These are phyloP conservation scores for Daktulosphaira vitifoliae DNA, from an alignment of 1,140 invertebrate genomes.

Conservation along the genomic window DNA sequence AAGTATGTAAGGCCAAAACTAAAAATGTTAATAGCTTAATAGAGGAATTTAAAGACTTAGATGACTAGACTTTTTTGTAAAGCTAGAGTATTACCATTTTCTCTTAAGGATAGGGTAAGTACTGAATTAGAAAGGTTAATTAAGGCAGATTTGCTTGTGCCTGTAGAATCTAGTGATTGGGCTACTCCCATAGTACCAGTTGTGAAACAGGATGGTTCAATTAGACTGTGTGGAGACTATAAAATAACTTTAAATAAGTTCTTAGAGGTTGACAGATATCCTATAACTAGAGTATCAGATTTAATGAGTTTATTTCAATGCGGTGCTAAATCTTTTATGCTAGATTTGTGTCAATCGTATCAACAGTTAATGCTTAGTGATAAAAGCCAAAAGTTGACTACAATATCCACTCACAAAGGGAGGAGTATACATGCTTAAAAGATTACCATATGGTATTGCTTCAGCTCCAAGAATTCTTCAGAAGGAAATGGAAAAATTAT, in stretches of 20 bases:
- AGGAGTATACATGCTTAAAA: slow-evolving; percentile 39
- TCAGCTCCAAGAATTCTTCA: slow-evolving; percentile 39
- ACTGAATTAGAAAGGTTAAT: slow-evolving; percentile 36
- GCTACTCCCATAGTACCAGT: slow-evolving; percentile 47
- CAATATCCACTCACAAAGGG: slow-evolving; percentile 41
- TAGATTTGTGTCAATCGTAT: slow-evolving; percentile 40
- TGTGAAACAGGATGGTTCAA: slow-evolving; percentile 44
- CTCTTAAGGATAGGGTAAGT: slow-evolving; percentile 29
- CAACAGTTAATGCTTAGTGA: slow-evolving; percentile 38
- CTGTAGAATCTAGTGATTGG: slow-evolving; percentile 45
- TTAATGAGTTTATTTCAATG: slow-evolving; percentile 35
- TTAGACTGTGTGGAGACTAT: slow-evolving; percentile 48
- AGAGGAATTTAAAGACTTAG: background rate
- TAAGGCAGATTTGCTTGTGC: slow-evolving; percentile 24
- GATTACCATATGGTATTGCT: slow-evolving; percentile 40
- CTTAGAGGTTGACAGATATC: slow-evolving; percentile 26
- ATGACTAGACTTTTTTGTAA: slow-evolving; percentile 24
- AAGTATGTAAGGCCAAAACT: background rate
- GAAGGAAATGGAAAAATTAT: slow-evolving; percentile 38
- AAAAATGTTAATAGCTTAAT: background rate
- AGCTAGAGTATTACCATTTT: background rate
- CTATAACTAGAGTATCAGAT: slow-evolving; percentile 31
- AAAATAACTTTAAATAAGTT: slow-evolving; percentile 43
- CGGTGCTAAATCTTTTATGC: slow-evolving; percentile 38
- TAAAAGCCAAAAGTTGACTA: slow-evolving; percentile 38